A percentile compares a stretch with the other conserved stretches of the same genome.
phyloP scores from a whole-genome alignment of 1,140 invertebrate species.

The Drosophila ficusphila region DNA sequence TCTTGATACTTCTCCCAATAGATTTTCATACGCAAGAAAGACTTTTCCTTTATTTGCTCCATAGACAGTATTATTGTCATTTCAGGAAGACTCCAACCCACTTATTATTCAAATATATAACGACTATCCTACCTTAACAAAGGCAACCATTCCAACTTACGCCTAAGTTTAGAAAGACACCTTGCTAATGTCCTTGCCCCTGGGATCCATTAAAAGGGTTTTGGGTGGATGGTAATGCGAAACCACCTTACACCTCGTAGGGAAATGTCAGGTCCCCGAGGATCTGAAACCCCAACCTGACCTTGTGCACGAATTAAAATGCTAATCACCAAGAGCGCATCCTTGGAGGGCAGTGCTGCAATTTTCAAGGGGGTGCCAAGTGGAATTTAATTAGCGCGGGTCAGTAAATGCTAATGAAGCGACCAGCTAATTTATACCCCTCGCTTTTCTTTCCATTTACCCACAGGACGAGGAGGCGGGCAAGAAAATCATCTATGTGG shows the following conservation, averaged over 20 bases:
- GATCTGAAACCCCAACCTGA: slow-evolving; percentile 44
- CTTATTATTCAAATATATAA: slow-evolving; percentile 3
- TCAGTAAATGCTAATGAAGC: slow-evolving; percentile 73
- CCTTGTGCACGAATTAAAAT: slow-evolving; percentile 58
- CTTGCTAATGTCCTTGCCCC: slow-evolving; percentile 22
- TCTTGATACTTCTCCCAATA: background rate
- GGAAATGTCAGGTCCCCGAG: slow-evolving; percentile 63
- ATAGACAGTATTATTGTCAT: background rate
- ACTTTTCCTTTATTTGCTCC: background rate
- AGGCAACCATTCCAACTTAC: background rate
- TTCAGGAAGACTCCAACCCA: background rate
- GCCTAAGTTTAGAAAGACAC: slow-evolving; percentile 5
- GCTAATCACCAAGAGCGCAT: slow-evolving; percentile 54
- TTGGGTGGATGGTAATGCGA: background rate
- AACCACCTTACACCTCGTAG: too few species aligned
- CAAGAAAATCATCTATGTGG: slow-evolving; percentile 75
- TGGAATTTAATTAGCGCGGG: slow-evolving; percentile 66
- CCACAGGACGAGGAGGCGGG: slow-evolving; percentile 66
- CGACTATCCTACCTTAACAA: slow-evolving; percentile 22
- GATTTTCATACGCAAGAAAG: background rate
- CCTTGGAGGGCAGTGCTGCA: slow-evolving; percentile 54
- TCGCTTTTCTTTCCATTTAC: background rate
- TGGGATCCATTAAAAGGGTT: slow-evolving; percentile 31
- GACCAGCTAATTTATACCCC: slow-evolving; percentile 12
- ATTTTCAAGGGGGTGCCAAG: slow-evolving; percentile 43